phyloP scores from a whole-genome alignment of 2,888 invertebrate genomes.

The Lacanobia oleracea region DNA sequence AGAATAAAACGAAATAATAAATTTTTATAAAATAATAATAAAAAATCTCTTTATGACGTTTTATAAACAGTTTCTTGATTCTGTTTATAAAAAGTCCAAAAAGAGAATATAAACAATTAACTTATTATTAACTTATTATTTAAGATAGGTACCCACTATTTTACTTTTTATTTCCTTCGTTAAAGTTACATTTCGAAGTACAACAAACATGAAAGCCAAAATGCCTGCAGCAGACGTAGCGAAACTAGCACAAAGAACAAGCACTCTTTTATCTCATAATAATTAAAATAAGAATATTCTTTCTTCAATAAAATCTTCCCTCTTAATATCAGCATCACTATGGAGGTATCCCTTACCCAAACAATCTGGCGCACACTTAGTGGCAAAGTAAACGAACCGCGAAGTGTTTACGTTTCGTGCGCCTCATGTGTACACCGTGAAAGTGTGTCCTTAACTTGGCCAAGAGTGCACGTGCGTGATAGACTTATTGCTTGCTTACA shows the following conservation, averaged over 20 bases:
- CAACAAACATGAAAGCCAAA: neutral
- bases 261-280: neutral
- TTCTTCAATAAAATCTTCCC: slow-evolving; percentile 1
- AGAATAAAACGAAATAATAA: no score
- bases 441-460: slow-evolving; percentile 62
- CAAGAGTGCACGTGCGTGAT: slow-evolving; percentile 64
- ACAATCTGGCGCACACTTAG: slow-evolving; percentile 74
- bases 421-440: slow-evolving; percentile 67
- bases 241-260: neutral
- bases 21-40: no score
- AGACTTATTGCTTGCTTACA: slow-evolving; percentile 61
- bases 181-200: slow-evolving; percentile 6
- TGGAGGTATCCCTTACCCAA: slow-evolving; percentile 68
- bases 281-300: slow-evolving; percentile 5
- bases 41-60: no score
- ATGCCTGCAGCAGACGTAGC: neutral
- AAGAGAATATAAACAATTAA: no score
- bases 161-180: neutral
- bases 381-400: slow-evolving; percentile 75
- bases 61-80: no score
- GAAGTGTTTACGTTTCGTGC: slow-evolving; percentile 78
- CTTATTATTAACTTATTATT: no score
- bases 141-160: no score
- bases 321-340: slow-evolving; percentile 37
- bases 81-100: no score